These are phyloP conservation scores for Zygothrica quintamaculata DNA, from an alignment of 2,888 invertebrate genomes.

Conservation along the genomic window DNA sequence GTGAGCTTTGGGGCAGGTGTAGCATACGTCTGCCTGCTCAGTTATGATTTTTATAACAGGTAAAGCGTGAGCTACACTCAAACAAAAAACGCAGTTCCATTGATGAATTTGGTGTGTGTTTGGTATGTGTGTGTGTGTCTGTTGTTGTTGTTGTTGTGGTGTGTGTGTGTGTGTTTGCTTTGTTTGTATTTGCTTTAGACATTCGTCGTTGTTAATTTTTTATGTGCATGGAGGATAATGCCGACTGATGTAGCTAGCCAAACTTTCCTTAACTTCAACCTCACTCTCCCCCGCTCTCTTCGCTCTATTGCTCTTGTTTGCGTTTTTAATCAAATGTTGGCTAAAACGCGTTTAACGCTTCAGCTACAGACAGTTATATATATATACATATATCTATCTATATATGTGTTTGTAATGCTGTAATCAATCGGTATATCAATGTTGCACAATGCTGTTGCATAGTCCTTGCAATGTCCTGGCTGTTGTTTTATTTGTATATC, in stretches of 20 bases:
- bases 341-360: conserved; percentile 40
- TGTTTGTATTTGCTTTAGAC: conserved; percentile 51
- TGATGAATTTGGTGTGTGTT: conserved; percentile 77
- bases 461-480: conserved; percentile 9
- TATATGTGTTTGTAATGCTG: no score
- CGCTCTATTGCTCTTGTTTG: conserved; percentile 65
- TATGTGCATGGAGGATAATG: conserved; percentile 61
- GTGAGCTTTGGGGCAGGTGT: background rate
- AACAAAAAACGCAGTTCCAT: conserved; percentile 18
- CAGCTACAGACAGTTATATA: no score
- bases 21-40: conserved; percentile 27
- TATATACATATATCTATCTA: no score
- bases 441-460: no score
- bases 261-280: no score
- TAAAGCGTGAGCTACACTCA: conserved; percentile 28
- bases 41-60: conserved; percentile 83
- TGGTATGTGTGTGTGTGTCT: conserved; percentile 35
- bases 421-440: conserved; percentile 7
- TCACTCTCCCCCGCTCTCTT: background rate
- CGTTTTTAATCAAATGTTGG: conserved; percentile 81
- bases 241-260: no score
- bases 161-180: conserved; percentile 38
- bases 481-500: conserved; percentile 79
- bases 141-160: conserved; percentile 70
- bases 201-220: conserved; percentile 73